Evolutionary conservation across 2,797 vertebrate genomes (phyloP).

Genomic region (Ambastaia sidthimunki): DNA sequence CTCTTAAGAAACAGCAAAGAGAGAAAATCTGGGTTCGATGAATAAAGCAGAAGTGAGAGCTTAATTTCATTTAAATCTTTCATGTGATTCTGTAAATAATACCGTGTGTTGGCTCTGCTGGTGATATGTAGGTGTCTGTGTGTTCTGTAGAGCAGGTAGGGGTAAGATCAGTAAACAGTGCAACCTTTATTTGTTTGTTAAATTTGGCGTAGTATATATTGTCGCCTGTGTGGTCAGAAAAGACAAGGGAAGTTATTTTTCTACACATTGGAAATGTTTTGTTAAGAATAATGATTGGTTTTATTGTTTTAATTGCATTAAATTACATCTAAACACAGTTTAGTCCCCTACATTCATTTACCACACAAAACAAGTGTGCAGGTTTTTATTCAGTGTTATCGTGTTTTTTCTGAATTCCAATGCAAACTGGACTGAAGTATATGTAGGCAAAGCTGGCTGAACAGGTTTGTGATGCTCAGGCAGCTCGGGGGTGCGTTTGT

Average conservation of each 20-base stretch:
- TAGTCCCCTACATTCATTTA: background rate
- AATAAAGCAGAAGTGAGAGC: conserved; percentile 13
- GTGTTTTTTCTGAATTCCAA: conserved; percentile 39
- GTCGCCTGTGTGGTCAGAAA: background rate
- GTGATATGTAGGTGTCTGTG: conserved; percentile 14
- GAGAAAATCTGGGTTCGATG: background rate
- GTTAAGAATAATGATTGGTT: background rate
- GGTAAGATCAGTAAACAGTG: background rate
- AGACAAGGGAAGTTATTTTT: background rate
- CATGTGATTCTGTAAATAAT: conserved; percentile 25
- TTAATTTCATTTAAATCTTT: conserved; percentile 13
- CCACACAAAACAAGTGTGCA: background rate
- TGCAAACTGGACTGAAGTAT: conserved; percentile 35
- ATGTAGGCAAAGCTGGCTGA: conserved; percentile 40
- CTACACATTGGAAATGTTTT: background rate
- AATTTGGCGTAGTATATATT: background rate
- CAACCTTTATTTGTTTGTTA: background rate
- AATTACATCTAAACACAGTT: background rate
- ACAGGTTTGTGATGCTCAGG: conserved; percentile 50
- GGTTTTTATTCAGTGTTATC: conserved; percentile 13
- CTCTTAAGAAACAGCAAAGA: background rate
- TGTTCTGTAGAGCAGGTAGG: background rate
- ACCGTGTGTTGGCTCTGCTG: conserved; percentile 19
- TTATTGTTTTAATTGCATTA: background rate
- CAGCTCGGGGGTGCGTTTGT: conserved; percentile 23